Percentiles rank a stretch among this genome's conserved stretches.
phyloP scores from a whole-genome alignment of 2,888 invertebrate species.

The Orthonychiurus folsomi region DNA sequence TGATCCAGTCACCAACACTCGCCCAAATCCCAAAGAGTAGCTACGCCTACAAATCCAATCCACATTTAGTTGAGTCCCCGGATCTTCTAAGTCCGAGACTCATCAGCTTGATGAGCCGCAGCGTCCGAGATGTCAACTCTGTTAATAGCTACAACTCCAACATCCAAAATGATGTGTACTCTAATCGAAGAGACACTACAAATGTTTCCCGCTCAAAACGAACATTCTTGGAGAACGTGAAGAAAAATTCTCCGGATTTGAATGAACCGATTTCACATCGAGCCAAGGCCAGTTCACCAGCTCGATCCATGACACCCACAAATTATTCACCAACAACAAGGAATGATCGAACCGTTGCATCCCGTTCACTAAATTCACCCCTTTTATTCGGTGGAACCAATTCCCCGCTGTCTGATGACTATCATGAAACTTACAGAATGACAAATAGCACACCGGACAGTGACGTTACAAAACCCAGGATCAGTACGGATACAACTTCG shows the following conservation, averaged over 20 bases:
- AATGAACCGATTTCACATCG: conserved; percentile 23
- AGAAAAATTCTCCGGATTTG: conserved; percentile 38
- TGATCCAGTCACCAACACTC: conserved; percentile 5
- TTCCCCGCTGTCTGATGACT: conserved; percentile 39
- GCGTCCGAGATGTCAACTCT: conserved; percentile 61
- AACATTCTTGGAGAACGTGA: conserved; percentile 35
- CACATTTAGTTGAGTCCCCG: conserved; percentile 63
- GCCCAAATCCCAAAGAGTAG: conserved; percentile 27
- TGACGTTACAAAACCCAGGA: conserved; percentile 35
- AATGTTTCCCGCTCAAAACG: conserved; percentile 27
- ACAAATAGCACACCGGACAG: conserved; percentile 39
- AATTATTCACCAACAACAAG: conserved; percentile 26
- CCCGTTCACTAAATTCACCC: conserved; percentile 31
- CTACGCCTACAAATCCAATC: conserved; percentile 60
- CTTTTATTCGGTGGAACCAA: conserved; percentile 32
- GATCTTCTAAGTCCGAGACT: conserved; percentile 76
- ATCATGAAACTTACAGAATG: conserved; percentile 39
- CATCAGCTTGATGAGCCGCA: conserved; percentile 73
- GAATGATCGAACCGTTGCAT: conserved; percentile 17
- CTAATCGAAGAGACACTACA: conserved; percentile 7
- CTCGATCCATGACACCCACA: conserved; percentile 39
- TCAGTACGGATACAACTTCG: conserved; percentile 40
- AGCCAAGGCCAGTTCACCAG: conserved; percentile 38
- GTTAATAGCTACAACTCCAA: conserved; percentile 18
- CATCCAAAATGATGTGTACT: conserved; percentile 10